Percentiles rank a stretch among this genome's conserved stretches.
Evolutionary conservation across 2,113 vertebrate species (phyloP).

Genomic region (Megaceryle torquata): DNA sequence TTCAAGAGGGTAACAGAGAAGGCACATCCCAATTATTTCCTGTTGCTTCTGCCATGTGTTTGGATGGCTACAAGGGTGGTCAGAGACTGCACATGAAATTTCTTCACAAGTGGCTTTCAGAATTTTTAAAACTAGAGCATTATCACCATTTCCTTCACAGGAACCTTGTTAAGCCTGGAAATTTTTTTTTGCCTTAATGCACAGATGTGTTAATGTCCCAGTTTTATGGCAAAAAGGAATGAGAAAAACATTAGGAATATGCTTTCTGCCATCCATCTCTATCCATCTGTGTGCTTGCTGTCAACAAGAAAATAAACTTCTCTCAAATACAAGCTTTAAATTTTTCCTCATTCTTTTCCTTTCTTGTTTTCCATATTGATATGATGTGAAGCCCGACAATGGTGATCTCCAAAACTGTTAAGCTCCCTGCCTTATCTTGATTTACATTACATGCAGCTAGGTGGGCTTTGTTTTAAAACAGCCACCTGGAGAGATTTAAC

Average conservation of each 20-base stretch:
- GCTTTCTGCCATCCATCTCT: not conserved
- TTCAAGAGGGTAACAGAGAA: not conserved
- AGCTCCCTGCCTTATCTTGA: not conserved
- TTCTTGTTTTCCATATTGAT: not conserved
- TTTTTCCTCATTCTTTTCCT: not conserved
- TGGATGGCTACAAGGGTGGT: not conserved
- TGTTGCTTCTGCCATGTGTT: not conserved
- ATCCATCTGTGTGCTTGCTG: not conserved
- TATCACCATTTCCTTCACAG: not conserved
- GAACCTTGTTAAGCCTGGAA: not conserved
- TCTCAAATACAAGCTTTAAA: not conserved
- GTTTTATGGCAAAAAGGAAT: not conserved
- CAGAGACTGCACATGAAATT: not conserved
- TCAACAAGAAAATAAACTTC: not conserved
- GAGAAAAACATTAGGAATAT: not conserved
- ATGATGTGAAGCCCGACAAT: not conserved
- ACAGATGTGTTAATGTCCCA: not conserved
- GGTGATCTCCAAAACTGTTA: not conserved
- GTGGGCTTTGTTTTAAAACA: conserved; percentile 5
- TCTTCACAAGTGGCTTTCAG: not conserved
- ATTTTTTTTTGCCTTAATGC: not conserved
- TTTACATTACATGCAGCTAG: not conserved
- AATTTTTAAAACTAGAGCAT: not conserved
- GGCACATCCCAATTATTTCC: not conserved
- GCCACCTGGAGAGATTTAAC: conserved; percentile 25